Evolutionary conservation across 2,888 invertebrate genomes (phyloP), one percentile per base, ranked within the genome.

Genomic region (Lasioglossum pauxillum): DNA sequence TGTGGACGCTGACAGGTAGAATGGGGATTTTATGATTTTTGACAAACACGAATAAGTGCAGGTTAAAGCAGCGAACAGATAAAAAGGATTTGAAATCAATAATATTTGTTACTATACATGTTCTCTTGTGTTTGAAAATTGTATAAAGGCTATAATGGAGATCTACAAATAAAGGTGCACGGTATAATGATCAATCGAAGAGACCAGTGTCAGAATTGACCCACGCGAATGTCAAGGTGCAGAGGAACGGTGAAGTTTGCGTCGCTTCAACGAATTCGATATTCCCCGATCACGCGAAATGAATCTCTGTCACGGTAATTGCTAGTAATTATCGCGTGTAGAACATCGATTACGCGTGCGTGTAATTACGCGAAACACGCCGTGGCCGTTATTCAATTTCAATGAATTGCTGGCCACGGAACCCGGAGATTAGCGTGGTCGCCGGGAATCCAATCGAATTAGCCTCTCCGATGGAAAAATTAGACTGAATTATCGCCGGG

Each of bases 381-480:
- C 49, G 76, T 16, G 16, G 44, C n/a, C 38, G 83, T 77, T 27
- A 57, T 75, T 80, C 79, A 78, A 80, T 85, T 80, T 73, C 78
- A 85, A 73, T 80, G 69, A 77, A 75, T 73, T 83, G 38, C 71
- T 67, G 71, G 60, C 79, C 78, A 74, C 84, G 83, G 78, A 72
- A 74, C 49, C 82, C 72, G 80, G 84, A 87, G 84, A 84, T 88
- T 82, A 87, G 83, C 69, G 23, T 67, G 46, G 73, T 46, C 35
- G 71, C 10, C 53, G 46, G 60, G 53, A 41, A 27, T 77, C 71
- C 69, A 57, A 75, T 78, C 71, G 77, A 80, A 84, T 77, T 57
- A 67, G 46, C 49, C 53, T 69, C 64, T 60, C 31, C 23, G 46
- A 64, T 46, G 16, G 57, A 27, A 53, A 38, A 41, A 69, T 35